Percentiles rank a stretch among this genome's conserved stretches.
Evolutionary conservation across 2,113 vertebrate species (phyloP).

Genomic region (Bungarus multicinctus): DNA sequence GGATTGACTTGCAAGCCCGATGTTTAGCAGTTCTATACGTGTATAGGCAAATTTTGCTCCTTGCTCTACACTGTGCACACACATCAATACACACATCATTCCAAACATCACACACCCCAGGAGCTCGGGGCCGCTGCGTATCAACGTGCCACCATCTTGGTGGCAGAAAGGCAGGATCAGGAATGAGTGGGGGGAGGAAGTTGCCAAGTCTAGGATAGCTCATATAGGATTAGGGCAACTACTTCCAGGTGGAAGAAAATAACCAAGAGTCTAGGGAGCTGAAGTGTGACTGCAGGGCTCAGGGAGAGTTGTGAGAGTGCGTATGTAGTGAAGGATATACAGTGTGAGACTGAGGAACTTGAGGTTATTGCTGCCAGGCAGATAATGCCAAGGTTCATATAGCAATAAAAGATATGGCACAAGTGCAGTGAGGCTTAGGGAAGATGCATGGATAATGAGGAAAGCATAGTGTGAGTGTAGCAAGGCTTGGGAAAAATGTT

Average conservation of each 20-base stretch:
- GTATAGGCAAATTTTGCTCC: no score
- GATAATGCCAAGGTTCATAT: neutral
- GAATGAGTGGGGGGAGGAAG: neutral
- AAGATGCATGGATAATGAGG: neutral
- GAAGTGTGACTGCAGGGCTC: neutral
- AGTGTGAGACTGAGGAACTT: neutral
- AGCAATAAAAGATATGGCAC: neutral
- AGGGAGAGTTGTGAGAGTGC: neutral
- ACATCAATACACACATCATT: no score
- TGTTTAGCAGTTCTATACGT: no score
- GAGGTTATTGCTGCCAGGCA: neutral
- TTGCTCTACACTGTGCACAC: no score
- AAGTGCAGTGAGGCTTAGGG: neutral
- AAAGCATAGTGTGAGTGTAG: neutral
- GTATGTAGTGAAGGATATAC: neutral
- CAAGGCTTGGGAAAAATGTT: neutral
- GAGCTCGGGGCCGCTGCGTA: no score
- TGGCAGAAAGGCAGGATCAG: no score
- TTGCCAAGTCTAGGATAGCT: neutral
- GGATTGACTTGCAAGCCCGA: no score
- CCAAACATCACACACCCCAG: no score
- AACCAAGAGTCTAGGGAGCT: neutral
- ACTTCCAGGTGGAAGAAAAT: neutral
- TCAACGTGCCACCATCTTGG: no score
- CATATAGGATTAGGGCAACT: neutral